phyloP scores from a whole-genome alignment of 2,113 vertebrate species.

The Dinomys branickii region DNA sequence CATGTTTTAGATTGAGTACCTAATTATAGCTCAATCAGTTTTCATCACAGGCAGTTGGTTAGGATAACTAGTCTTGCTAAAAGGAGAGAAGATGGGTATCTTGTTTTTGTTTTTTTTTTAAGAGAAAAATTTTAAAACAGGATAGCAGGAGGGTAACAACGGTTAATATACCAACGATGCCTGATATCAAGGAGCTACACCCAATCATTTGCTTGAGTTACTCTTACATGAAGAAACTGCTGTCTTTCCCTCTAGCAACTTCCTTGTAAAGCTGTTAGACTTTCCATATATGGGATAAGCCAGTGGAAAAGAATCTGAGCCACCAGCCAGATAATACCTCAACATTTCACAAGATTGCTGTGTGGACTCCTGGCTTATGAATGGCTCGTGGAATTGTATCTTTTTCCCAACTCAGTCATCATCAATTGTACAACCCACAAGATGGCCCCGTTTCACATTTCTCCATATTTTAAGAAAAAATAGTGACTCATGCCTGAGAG shows the following conservation, averaged over 20 bases:
- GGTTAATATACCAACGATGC: background rate
- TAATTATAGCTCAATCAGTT: too few relatives aligned
- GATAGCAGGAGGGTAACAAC: too few relatives aligned
- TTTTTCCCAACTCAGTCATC: slow-evolving; percentile 19
- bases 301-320: background rate
- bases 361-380: background rate
- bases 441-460: slow-evolving; percentile 1
- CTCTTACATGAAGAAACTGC: background rate
- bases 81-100: background rate
- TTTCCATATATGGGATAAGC: background rate
- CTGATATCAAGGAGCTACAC: background rate
- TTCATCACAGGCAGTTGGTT: background rate
- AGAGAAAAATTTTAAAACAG: too few relatives aligned
- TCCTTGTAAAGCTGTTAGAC: background rate
- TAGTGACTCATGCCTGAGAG: slow-evolving; percentile 25
- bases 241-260: background rate
- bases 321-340: slow-evolving; percentile 13
- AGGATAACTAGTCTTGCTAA: background rate
- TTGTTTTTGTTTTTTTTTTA: background rate
- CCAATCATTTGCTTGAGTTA: background rate
- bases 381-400: background rate
- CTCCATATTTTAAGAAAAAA: slow-evolving; percentile 43
- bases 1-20: too few relatives aligned
- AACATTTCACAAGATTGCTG: background rate
- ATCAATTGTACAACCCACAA: background rate